A percentile compares a stretch with the other conserved stretches of the same genome.
Conservation (phyloP, 1,140 invertebrate genomes). For the Aphelinus atriplicis region DNA sequence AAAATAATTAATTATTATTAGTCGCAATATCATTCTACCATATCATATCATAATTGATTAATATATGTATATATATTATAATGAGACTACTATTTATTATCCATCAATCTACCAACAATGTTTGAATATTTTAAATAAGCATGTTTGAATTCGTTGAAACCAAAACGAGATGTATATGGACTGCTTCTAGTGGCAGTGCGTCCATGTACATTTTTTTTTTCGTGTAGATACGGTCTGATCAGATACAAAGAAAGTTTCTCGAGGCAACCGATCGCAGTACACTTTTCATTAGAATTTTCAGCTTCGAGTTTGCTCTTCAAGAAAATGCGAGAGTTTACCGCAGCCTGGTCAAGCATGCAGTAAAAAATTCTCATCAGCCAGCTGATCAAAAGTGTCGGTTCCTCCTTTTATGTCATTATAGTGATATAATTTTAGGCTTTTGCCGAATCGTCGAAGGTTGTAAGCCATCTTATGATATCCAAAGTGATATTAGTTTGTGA, state of each 20-base stretch:
- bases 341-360: constrained; percentile 11
- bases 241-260: constrained; percentile 6
- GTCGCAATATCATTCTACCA: too few relatives aligned
- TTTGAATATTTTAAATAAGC: too few relatives aligned
- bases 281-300: constrained; percentile 1
- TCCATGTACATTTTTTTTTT: too few relatives aligned
- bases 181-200: too few relatives aligned
- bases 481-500: too few relatives aligned
- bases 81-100: too few relatives aligned
- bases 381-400: constrained; percentile 12
- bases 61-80: not conserved
- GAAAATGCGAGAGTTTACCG: not conserved
- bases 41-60: not conserved
- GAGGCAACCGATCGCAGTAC: constrained; percentile 8
- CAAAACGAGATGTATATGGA: too few relatives aligned
- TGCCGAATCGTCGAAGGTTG: too few relatives aligned
- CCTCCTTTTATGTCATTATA: not conserved
- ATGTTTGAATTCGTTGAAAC: too few relatives aligned
- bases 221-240: not conserved
- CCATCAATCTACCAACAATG: too few relatives aligned
- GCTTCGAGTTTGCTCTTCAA: constrained; percentile 10
- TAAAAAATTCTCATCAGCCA: not conserved
- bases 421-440: constrained; percentile 6
- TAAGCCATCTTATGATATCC: too few relatives aligned
- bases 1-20: too few relatives aligned